Percentiles rank a stretch among this genome's conserved stretches.
Evolutionary conservation across 1,140 invertebrate genomes (phyloP).

Genomic region (Aphelinus certus): DNA sequence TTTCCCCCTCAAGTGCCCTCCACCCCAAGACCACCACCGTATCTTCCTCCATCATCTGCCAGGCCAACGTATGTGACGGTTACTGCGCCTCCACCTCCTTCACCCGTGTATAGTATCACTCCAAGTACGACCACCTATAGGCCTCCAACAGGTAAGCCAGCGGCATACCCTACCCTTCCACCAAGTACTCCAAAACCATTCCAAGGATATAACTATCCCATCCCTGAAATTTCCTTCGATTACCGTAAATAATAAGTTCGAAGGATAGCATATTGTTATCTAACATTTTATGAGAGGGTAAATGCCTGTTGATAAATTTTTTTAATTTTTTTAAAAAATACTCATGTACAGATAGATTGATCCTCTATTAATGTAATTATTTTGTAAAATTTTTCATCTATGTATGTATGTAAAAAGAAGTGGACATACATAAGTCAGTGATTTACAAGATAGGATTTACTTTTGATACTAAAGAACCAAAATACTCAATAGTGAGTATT

Average conservation of each 20-base stretch:
- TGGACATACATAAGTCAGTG: slow-evolving; percentile 10
- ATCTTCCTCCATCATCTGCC: slow-evolving; percentile 53
- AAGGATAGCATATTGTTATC: neutral
- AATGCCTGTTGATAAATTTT: neutral
- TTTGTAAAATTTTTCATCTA: slow-evolving; percentile 8
- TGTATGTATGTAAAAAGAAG: slow-evolving; percentile 19
- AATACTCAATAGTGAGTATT: slow-evolving; percentile 17
- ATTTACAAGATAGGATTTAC: neutral
- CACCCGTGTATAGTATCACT: slow-evolving; percentile 52
- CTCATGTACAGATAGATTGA: too few relatives aligned
- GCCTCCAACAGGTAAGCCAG: slow-evolving; percentile 50
- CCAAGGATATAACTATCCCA: slow-evolving; percentile 57
- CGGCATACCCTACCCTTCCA: slow-evolving; percentile 54
- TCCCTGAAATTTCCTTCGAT: slow-evolving; percentile 59
- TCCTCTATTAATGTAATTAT: neutral
- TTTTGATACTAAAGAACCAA: slow-evolving; percentile 11
- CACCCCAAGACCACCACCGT: slow-evolving; percentile 49
- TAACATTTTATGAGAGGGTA: slow-evolving; percentile 26
- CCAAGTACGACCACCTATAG: slow-evolving; percentile 47
- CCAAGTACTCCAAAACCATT: slow-evolving; percentile 51
- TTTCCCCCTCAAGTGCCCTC: slow-evolving; percentile 31
- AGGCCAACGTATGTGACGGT: slow-evolving; percentile 49
- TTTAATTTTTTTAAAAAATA: too few relatives aligned
- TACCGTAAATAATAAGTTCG: slow-evolving; percentile 50
- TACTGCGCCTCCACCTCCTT: slow-evolving; percentile 53